Evolutionary conservation across 2,797 vertebrate species (phyloP), one percentile per base, ranked within the genome.

Genomic region (Carduelis carduelis): DNA sequence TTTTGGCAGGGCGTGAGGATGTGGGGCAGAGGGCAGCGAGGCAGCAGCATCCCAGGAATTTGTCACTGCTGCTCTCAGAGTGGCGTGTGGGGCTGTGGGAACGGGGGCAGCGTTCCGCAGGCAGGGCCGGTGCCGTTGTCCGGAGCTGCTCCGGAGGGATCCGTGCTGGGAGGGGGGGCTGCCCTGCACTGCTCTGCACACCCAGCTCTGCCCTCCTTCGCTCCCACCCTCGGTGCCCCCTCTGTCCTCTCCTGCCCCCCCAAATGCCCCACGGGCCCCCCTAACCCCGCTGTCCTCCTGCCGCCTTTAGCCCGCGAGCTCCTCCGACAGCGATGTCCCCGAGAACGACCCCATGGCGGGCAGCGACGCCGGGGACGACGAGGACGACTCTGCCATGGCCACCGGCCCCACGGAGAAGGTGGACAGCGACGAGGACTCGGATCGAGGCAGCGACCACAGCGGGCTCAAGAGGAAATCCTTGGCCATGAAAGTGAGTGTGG

Each of bases 311-410:
- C 98, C 99, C 1, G 98, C 98, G 1, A 99, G 99, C 95, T 99
- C 99, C 41, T 99, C 99, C 0, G 99, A 99, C 96, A 99, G 99
- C 1, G 99, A 99, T 24, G 97, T 96, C 9, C 96, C 98, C 0
- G 98, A 98, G 50, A 98, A 98, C 2, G 98, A 99, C 61, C 98
- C 97, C 0, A 98, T 97, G 28, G 98, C 97, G 1, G 98, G 98
- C 44, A 98, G 98, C 2, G 98, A 97, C 2, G 96, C 55, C 0
- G 97, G 94, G 2, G 98, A 98, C 2, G 98, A 99, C 0, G 98
- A 98, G 2, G 98, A 98, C 0, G 92, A 97, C 2, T 92, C 98
- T 2, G 98, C 82, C 89, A 98, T 98, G 81, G 97, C 98, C 2
- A 96, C 98, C 1, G 97, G 98, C 0, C 95, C 96, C 66, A 97